Evolutionary conservation across 2,797 vertebrate genomes (phyloP).

Genomic region (Ceryle rudis): DNA sequence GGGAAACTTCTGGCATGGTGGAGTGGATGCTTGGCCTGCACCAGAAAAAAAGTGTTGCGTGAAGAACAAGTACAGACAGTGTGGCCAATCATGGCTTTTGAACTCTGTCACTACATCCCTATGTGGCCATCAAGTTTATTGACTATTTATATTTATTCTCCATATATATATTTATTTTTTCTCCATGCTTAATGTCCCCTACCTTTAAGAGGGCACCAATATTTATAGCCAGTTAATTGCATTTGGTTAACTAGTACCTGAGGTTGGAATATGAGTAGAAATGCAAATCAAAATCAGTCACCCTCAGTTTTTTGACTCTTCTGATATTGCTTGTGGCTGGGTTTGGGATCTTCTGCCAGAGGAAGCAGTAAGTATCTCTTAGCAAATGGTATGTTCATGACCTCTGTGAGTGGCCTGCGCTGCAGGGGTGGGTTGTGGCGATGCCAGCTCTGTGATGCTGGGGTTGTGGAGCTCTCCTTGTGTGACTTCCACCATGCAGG

Average conservation of each 20-base stretch:
- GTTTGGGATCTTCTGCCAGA: no score
- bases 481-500: neutral
- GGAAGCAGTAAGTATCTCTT: rapidly evolving
- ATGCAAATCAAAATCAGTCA: neutral
- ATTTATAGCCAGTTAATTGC: neutral
- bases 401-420: rapidly evolving
- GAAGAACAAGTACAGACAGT: neutral
- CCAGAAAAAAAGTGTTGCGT: neutral
- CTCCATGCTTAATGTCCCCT: no score
- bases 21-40: neutral
- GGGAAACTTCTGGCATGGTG: neutral
- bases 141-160: no score
- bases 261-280: neutral
- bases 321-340: neutral
- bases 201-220: rapidly evolving
- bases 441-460: rapidly evolving
- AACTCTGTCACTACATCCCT: no score
- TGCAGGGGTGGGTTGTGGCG: no score
- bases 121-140: neutral
- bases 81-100: neutral
- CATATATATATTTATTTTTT: no score
- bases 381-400: no score
- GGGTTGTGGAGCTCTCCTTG: neutral
- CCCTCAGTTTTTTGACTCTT: neutral
- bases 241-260: neutral